Base-by-base conservation (phyloP, 2,888 invertebrate genomes). In the Gastrophysa polygoni region DNA sequence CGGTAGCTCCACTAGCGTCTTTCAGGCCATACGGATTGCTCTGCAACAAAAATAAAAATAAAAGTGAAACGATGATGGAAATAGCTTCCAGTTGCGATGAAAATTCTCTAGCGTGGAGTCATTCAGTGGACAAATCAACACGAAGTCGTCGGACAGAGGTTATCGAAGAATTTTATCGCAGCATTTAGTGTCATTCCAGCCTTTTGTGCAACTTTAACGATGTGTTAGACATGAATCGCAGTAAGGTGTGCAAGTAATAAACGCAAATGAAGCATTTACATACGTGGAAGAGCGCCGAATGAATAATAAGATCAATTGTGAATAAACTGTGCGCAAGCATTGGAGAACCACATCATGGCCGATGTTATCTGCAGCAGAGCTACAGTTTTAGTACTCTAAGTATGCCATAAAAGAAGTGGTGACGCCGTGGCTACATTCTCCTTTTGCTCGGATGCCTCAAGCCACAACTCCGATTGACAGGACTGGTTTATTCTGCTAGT, bases 21-120 rank as follows among this genome's bases (percentile, higher is more conserved):
- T 95, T 95, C 82, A 95, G 84, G 74, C 90, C 92, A 83, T 94
- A 94, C 71, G 94, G 93, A 86, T 93, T 94, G 82, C 93, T 91
- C 94, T 94, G 88, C 70, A 90, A 89, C 75, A 46, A 60, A 65
- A 61, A 46, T 46, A 52, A 57, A 17, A n/a, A 7, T 46, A 16
- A 17, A 52, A 14, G 32, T 11, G 8, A 49, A 20, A 20, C 4
- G 49, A 47, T 46, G 10, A 18, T 46, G 16, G 2, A n/a, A n/a
- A n/a, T n/a, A n/a, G n/a, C n/a, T n/a, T n/a, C n/a, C n/a, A n/a
- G n/a, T n/a, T n/a, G n/a, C n/a, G n/a, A n/a, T n/a, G n/a, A n/a
- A n/a, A n/a, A n/a, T n/a, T n/a, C n/a, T n/a, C n/a, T n/a, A n/a
- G n/a, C n/a, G n/a, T n/a, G n/a, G n/a, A n/a, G n/a, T n/a, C n/a